Evolutionary conservation across 37 sponge, comb jelly and placozoan species (phyloP), one percentile per base, ranked within the genome.

Genomic region (Oopsacas minuta): DNA sequence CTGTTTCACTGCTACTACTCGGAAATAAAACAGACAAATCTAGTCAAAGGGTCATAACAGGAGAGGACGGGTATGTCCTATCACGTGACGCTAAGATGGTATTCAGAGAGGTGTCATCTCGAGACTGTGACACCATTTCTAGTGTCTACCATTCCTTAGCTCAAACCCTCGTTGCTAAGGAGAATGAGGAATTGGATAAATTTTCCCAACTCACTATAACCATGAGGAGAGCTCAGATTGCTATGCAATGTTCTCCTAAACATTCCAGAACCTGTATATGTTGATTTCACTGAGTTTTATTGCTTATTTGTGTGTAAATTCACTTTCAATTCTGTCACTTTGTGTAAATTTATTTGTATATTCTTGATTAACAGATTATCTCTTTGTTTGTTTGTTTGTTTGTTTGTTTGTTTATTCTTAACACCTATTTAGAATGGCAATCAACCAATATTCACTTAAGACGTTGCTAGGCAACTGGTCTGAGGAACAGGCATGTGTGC

Each of bases 391-490:
- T n/a, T n/a, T n/a, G n/a, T n/a, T n/a, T n/a, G n/a, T n/a, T n/a
- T n/a, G n/a, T n/a, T n/a, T n/a, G n/a, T n/a, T n/a, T 42, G 49
- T 42, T 42, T 42, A 42, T 42, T 42, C 49, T 42, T 42, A 15
- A 42, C 49, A 42, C 49, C 49, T n/a, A n/a, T n/a, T 42, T 42
- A 42, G 49, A 42, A 61, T 61, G 75, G 75, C 75, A 5, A 61
- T 61, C 22, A 61, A 61, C 30, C 75, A 61, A 34, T 61, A 61
- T 34, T 61, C 75, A 5, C 75, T 61, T 3, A 61, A 61, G 30
- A 61, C 75, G 75, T 34, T 61, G 75, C 75, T 61, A 32, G 75
- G 75, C 30, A 61, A 61, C 75, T 61, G 75, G 75, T 61, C 75
- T 25, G 75, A 61, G 75, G 75, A 61, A 12, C 75, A 61, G 30